A percentile compares a stretch with the other conserved stretches of the same genome.
Evolutionary conservation across 2,113 vertebrate species (phyloP).

Genomic region (Otus sunia): DNA sequence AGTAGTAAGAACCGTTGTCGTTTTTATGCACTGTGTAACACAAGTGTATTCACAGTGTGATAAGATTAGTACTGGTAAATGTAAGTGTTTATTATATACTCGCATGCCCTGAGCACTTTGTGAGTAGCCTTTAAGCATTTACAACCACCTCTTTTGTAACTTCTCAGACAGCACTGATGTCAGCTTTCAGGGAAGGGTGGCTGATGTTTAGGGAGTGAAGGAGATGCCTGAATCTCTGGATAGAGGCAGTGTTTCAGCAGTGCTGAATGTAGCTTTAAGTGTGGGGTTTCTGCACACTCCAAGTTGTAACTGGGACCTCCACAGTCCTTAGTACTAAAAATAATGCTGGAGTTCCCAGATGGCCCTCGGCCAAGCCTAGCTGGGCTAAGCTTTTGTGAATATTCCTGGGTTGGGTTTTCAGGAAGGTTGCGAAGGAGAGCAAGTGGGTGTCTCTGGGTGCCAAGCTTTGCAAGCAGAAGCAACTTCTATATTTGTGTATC

Average conservation of each 20-base stretch:
- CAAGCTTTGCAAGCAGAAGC: background rate
- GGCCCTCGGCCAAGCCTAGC: too few relatives aligned
- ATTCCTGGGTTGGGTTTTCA: background rate
- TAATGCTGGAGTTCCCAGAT: background rate
- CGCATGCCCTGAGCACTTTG: background rate
- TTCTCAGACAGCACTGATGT: background rate
- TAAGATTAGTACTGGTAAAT: background rate
- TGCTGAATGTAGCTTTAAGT: background rate
- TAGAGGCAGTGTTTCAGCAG: background rate
- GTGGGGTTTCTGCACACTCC: background rate
- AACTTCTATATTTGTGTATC: rapidly evolving
- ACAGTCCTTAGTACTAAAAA: background rate
- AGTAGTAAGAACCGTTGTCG: background rate
- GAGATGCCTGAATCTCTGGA: background rate
- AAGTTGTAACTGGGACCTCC: background rate
- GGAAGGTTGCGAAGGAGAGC: background rate
- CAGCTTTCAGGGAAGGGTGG: background rate
- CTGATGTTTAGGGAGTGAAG: background rate
- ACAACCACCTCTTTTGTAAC: background rate
- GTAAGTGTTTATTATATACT: background rate
- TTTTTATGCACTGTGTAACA: background rate
- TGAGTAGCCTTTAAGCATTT: background rate
- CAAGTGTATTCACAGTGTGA: background rate
- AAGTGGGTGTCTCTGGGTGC: background rate
- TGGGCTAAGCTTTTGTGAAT: background rate